Conservation (phyloP, 2,888 invertebrate genomes). For the Sphaerophoria taeniata region DNA sequence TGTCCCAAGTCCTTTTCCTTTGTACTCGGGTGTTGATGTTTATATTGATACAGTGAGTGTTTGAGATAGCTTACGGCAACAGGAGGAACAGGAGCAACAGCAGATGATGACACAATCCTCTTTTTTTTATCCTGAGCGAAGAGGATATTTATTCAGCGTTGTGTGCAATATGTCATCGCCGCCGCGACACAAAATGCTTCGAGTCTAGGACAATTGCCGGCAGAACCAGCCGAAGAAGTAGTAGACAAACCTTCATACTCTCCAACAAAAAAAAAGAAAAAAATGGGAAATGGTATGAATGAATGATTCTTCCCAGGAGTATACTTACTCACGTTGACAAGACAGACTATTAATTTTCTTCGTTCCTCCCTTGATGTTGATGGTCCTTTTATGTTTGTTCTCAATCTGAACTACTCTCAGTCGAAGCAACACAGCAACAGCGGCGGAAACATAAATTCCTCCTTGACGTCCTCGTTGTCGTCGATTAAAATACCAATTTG, state of each 20-base stretch:
- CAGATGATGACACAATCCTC: conserved; percentile 58
- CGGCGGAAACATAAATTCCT: conserved; percentile 72
- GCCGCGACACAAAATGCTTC: neutral
- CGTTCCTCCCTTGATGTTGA: conserved; percentile 38
- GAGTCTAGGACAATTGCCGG: neutral
- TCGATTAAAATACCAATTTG: conserved; percentile 60
- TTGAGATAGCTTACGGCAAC: conserved; percentile 51
- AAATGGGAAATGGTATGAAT: conserved; percentile 47
- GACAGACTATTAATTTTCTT: conserved; percentile 67
- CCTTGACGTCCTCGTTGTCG: conserved; percentile 58
- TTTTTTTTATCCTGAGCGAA: conserved; percentile 60
- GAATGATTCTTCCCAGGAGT: conserved; percentile 69
- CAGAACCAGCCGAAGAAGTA: neutral
- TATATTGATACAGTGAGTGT: conserved; percentile 57
- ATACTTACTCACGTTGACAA: conserved; percentile 50
- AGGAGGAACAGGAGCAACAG: conserved; percentile 5
- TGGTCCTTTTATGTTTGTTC: conserved; percentile 41
- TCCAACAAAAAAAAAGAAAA: conserved; percentile 19
- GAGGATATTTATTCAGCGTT: conserved; percentile 68
- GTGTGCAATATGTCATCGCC: conserved; percentile 66
- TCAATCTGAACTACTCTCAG: conserved; percentile 1
- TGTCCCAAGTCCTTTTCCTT: conserved; percentile 5
- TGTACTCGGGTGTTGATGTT: conserved; percentile 52
- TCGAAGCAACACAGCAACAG: conserved; percentile 5
- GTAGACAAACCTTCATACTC: neutral